Conservation (phyloP, 2,113 vertebrate genomes). For the Atrichornis clamosus region DNA sequence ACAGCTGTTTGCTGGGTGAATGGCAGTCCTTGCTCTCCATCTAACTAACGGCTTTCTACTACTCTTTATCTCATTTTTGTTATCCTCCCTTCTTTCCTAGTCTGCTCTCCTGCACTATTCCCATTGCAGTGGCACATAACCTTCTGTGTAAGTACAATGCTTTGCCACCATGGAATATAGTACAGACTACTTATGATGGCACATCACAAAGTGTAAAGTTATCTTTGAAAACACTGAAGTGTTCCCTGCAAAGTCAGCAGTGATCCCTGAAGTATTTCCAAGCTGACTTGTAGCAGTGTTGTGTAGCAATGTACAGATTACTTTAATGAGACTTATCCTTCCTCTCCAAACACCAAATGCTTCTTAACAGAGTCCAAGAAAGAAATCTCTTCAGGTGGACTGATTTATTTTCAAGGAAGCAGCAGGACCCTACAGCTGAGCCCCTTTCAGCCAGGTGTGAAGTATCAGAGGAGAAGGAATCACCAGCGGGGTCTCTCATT, state of each 20-base stretch:
- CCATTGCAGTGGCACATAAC: neutral
- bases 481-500: neutral
- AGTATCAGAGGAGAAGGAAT: neutral
- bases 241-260: neutral
- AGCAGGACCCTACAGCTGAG: neutral
- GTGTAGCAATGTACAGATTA: accelerated
- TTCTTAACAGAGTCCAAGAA: neutral
- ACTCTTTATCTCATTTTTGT: neutral
- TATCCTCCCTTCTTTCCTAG: neutral
- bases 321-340: neutral
- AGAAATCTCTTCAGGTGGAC: neutral
- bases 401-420: neutral
- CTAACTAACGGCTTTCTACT: neutral
- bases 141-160: neutral
- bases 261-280: neutral
- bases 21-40: neutral
- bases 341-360: neutral
- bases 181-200: accelerated
- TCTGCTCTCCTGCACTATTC: neutral
- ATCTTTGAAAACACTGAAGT: neutral
- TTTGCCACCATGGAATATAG: neutral
- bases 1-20: neutral
- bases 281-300: neutral
- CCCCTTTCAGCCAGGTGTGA: neutral
- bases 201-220: neutral